A percentile compares a stretch with the other conserved stretches of the same genome.
These are phyloP conservation scores for Prionchulus punctatus DNA, from an alignment of 2,888 invertebrate genomes.

Conservation along the genomic window DNA sequence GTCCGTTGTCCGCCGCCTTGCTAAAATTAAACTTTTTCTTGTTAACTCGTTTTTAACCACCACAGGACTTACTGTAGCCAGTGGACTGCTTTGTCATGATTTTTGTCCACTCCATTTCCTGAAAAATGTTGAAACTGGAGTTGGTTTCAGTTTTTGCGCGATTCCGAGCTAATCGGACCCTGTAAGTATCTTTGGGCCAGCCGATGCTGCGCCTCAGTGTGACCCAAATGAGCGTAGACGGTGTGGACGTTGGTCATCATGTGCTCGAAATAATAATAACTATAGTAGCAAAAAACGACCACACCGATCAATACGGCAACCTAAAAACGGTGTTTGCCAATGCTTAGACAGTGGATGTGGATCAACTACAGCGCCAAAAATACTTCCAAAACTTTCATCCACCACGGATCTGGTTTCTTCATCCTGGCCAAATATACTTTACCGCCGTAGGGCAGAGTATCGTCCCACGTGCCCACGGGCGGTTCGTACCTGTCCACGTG, in stretches of 20 bases:
- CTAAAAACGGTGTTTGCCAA: not conserved
- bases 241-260: conserved; percentile 36
- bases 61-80: conserved; percentile 36
- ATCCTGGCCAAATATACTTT: conserved; percentile 36
- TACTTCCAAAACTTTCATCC: not conserved
- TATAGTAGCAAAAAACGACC: conserved; percentile 25
- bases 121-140: not conserved
- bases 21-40: not conserved
- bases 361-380: not conserved
- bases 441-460: conserved; percentile 35
- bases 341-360: too few relatives aligned
- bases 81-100: conserved; percentile 36
- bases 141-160: not conserved
- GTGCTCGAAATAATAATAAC: conserved; percentile 37
- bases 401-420: conserved; percentile 32
- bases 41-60: too few relatives aligned
- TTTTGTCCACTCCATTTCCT: conserved; percentile 32
- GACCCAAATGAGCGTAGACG: conserved; percentile 37
- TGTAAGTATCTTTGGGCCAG: conserved; percentile 37
- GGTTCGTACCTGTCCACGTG: too few relatives aligned
- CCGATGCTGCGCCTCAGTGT: conserved; percentile 36
- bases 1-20: conserved; percentile 40
- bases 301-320: not conserved
- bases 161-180: too few relatives aligned
- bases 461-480: too few relatives aligned